Evolutionary conservation across 1,140 invertebrate genomes (phyloP).

Genomic region (Halesus radiatus): DNA sequence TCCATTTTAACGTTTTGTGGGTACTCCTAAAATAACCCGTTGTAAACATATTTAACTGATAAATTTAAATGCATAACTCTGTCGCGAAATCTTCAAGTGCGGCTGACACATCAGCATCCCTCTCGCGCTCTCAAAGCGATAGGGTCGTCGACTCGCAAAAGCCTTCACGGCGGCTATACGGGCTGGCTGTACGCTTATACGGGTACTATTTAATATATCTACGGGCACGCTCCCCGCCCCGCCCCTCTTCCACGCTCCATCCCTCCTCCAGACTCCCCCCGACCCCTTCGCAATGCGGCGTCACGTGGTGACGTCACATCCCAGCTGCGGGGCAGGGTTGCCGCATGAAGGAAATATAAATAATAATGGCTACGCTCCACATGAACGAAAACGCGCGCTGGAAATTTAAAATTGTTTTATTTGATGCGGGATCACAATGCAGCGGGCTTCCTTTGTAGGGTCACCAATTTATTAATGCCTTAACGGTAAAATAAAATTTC

Average conservation of each 20-base stretch:
- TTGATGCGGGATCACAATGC: not conserved
- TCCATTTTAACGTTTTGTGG: too few relatives aligned
- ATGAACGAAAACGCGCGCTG: conserved; percentile 1
- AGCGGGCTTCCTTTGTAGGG: not conserved
- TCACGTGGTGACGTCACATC: conserved; percentile 49
- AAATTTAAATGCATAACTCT: too few relatives aligned
- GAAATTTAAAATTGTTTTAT: conserved; percentile 17
- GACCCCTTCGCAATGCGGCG: conserved; percentile 33
- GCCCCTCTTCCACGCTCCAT: not conserved
- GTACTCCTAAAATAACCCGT: too few relatives aligned
- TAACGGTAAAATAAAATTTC: too few relatives aligned
- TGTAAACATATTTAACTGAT: too few relatives aligned
- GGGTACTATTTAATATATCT: not conserved
- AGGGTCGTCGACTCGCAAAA: conserved; percentile 12
- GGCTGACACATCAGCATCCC: not conserved
- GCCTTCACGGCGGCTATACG: not conserved
- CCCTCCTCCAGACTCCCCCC: not conserved
- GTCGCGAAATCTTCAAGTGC: too few relatives aligned
- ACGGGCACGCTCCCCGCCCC: not conserved
- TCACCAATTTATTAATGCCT: too few relatives aligned
- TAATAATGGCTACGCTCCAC: conserved; percentile 35
- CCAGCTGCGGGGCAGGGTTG: conserved; percentile 43
- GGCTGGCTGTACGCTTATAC: too few relatives aligned
- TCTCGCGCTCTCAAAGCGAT: not conserved
- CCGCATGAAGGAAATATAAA: conserved; percentile 38